These are phyloP conservation scores for Pachliopta kotzebuea DNA, from an alignment of 2,888 invertebrate species.

Conservation along the genomic window DNA sequence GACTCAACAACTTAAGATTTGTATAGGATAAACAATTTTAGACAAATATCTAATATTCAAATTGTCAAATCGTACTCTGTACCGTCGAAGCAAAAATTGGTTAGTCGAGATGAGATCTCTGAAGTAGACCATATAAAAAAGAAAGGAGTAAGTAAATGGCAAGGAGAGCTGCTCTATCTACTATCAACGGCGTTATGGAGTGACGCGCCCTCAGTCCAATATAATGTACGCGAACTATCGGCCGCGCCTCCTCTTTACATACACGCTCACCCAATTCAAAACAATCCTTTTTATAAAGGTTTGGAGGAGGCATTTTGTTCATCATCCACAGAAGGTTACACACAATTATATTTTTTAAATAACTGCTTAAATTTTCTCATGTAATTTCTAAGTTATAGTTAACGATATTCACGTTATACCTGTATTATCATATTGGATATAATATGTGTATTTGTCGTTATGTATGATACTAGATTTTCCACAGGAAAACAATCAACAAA, in stretches of 20 bases:
- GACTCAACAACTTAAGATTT: too few species aligned
- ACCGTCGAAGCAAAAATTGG: constrained; percentile 3
- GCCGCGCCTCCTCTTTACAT: constrained; percentile 42
- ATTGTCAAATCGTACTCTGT: not conserved
- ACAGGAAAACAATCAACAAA: too few species aligned
- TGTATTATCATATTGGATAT: too few species aligned
- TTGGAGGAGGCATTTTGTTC: constrained; percentile 18
- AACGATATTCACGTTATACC: too few species aligned
- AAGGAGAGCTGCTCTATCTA: constrained; percentile 32
- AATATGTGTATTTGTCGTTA: too few species aligned
- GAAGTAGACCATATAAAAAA: constrained; percentile 31
- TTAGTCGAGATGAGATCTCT: constrained; percentile 23
- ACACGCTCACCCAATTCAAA: constrained; percentile 26
- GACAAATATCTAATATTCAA: not conserved
- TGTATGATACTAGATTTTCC: too few species aligned
- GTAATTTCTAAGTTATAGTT: too few species aligned
- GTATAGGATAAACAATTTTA: too few species aligned
- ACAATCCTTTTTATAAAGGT: not conserved
- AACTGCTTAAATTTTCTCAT: too few species aligned
- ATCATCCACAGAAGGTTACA: not conserved
- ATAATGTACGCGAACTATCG: constrained; percentile 34
- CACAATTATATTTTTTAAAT: not conserved
- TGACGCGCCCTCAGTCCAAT: constrained; percentile 35
- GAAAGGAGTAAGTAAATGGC: constrained; percentile 31
- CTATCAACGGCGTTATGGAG: constrained; percentile 36